Evolutionary conservation across 2,888 invertebrate species (phyloP).

Genomic region (Drosophila aldrichi): DNA sequence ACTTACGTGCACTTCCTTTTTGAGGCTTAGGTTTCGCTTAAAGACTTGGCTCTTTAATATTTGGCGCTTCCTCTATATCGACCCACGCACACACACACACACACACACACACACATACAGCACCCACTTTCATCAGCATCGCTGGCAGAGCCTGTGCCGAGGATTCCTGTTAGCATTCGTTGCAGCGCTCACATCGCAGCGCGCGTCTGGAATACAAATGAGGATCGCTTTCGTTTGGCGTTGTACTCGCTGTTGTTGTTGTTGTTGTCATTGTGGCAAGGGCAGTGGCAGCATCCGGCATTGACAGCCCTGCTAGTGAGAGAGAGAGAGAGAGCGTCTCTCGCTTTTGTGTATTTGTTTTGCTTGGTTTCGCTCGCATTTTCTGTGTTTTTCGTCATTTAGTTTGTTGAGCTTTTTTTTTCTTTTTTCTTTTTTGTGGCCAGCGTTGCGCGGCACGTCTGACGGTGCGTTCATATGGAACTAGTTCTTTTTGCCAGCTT

Average conservation of each 20-base stretch:
- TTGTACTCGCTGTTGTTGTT: conserved; percentile 35
- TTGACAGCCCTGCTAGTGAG: conserved; percentile 60
- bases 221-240: conserved; percentile 77
- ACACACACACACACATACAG: conserved; percentile 15
- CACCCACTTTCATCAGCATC: conserved; percentile 76
- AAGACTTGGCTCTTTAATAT: conserved; percentile 59
- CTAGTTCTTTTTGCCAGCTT: conserved; percentile 19
- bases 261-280: conserved; percentile 49
- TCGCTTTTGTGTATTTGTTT: conserved; percentile 54
- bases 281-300: conserved; percentile 73
- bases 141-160: conserved; percentile 33
- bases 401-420: conserved; percentile 31
- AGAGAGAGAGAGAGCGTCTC: neutral
- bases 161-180: conserved; percentile 72
- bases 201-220: conserved; percentile 85
- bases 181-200: conserved; percentile 63
- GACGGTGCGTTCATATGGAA: conserved; percentile 1
- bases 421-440: conserved; percentile 1
- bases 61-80: conserved; percentile 64
- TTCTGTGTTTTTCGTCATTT: conserved; percentile 42
- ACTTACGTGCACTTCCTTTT: conserved; percentile 8
- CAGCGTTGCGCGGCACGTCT: conserved; percentile 11
- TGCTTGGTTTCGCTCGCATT: conserved; percentile 42
- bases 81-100: conserved; percentile 45
- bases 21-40: conserved; percentile 2